Evolutionary conservation across 2,113 vertebrate genomes (phyloP), one percentile per base, ranked within the genome.

Genomic region (Pseudorasbora parva): DNA sequence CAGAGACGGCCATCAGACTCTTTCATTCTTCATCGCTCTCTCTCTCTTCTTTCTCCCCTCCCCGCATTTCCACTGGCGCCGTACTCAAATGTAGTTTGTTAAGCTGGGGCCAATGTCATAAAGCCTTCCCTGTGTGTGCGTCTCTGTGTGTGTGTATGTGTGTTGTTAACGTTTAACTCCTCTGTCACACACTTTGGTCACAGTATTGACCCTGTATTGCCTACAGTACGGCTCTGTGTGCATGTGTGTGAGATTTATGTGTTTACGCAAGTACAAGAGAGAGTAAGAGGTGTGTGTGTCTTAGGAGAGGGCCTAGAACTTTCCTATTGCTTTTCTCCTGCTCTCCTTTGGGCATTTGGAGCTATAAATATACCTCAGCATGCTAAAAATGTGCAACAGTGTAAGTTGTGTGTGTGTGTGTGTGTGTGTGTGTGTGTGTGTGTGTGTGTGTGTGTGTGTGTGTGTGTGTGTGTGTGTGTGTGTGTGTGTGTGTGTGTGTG

Each of bases 381-480:
- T 69, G 85, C 91, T 91, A 91, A 91, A 91, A 91, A 91, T 91
- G 91, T 88, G 86, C 88, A 86, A 86, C 49, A 87, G 85, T 88
- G 82, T 89, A 69, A 54, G 64, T 69, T 69, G 77, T 79, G 56
- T 79, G 69, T 79, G 49, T 79, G 75, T 56, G 62, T 72, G 69
- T n/a, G 41, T 73, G 69, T 45, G 21, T 45, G 68, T 45, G 60
- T 47, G 30, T 30, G 30, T 30, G 30, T 30, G 30, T 30, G 30
- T 30, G 30, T 30, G 60, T 64, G 66, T 64, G 60, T 64, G 66
- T 47, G 45, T 47, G 45, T 47, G 45, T 30, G 60, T 64, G 66
- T 64, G 60, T 64, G 66, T 47, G 45, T 47, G 45, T 47, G 45
- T 30, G 60, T 64, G 66, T 64, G 60, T 30, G 60, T 64, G 66